Base-by-base conservation (phyloP, 2,888 invertebrate genomes). In the Scelioninae gen. 1 region DNA sequence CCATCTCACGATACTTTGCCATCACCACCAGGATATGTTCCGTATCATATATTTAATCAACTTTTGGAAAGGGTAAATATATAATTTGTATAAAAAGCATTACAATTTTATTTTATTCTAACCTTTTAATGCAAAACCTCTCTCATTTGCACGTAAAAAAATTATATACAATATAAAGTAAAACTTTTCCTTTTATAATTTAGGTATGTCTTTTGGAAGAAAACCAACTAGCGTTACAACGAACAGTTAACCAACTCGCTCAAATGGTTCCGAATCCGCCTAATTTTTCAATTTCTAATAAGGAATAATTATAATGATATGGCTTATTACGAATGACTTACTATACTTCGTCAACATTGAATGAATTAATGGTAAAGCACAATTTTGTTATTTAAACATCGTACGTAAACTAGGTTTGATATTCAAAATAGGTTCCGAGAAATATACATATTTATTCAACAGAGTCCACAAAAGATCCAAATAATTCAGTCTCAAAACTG, bases 31-130 rank as follows among this genome's bases (percentile, higher is more conserved):
- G 89, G 90, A 76, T 92, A 88, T 79, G 92, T 92, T 78, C 91
- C 92, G 51, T 92, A 91, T 86, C 88, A 89, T 66, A 87, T 92
- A 72, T 92, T 90, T 84, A 90, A 86, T 86, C 90, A 92, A 85
- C 86, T 92, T 53, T 82, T 91, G 77, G 90, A 92, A 80, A 90
- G 90, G 89, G 92, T 92, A 85, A 87, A 23, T 85, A 29, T 85
- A 69, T 66, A 31, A 62, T 11, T 55, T 11, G 4, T 55, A 32
- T 32, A 55, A 55, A 38, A 38, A 43, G 23, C 29, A 60, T 9
- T 34, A 34, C 9, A 34, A 34, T 34, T 34, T 9, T 34, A 34
- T 34, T 34, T 34, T 5, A 9, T 7, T 7, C 5, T 7, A 34
- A 34, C 9, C 6, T 34, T 34, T 7, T 34, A 8, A 34, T 34